A percentile compares a stretch with the other conserved stretches of the same genome.
Evolutionary conservation across 2,797 vertebrate genomes (phyloP).

Genomic region (Schizothorax lantsangensis): DNA sequence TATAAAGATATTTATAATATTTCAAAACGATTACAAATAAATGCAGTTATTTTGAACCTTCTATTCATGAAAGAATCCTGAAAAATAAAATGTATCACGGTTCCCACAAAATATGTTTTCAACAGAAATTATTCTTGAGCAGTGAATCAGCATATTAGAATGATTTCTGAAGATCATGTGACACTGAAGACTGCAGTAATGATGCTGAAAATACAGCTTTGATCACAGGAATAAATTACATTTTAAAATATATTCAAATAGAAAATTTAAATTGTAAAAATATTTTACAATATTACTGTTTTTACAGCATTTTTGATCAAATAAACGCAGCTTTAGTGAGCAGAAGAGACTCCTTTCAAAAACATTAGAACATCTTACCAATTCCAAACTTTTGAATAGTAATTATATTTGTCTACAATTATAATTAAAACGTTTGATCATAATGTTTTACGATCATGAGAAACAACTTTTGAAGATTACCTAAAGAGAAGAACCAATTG

Average conservation of each 20-base stretch:
- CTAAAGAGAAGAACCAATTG: background rate
- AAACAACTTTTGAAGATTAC: background rate
- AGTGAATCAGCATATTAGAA: background rate
- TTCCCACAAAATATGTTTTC: background rate
- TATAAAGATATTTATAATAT: background rate
- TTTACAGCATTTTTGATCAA: background rate
- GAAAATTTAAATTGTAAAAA: background rate
- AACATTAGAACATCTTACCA: background rate
- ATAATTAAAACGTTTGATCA: background rate
- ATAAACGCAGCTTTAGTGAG: background rate
- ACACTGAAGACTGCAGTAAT: background rate
- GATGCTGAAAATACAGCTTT: background rate
- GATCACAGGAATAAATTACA: background rate
- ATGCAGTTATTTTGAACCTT: background rate
- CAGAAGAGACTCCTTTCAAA: background rate
- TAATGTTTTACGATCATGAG: background rate
- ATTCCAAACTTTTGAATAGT: background rate
- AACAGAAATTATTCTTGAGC: background rate
- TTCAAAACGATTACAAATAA: background rate
- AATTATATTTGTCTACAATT: background rate
- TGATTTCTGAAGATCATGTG: background rate
- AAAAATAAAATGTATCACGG: background rate
- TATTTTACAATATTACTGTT: background rate
- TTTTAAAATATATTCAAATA: too few species aligned
- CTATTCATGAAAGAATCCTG: background rate